phyloP scores from a whole-genome alignment of 1,140 invertebrate genomes.

The Papilio aristodemus region DNA sequence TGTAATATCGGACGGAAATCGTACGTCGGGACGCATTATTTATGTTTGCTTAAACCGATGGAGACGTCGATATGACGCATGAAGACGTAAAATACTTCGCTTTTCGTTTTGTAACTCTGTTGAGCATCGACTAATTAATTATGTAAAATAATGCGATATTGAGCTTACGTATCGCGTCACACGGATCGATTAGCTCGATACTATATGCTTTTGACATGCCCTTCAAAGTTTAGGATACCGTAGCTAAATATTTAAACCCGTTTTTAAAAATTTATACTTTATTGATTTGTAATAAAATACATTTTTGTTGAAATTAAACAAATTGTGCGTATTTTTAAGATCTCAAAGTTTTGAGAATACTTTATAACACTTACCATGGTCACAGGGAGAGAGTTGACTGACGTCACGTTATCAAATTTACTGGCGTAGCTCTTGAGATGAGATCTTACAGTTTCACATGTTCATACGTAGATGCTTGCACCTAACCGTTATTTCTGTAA shows the following conservation, averaged over 20 bases:
- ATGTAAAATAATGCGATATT: conserved; percentile 77
- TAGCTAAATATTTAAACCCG: background rate
- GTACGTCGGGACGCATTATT: conserved; percentile 66
- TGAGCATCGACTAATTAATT: conserved; percentile 68
- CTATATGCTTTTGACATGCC: background rate
- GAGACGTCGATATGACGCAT: conserved; percentile 64
- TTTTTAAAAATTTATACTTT: background rate
- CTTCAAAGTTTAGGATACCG: conserved; percentile 6
- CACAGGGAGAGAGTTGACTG: too few relatives aligned
- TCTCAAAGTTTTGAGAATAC: too few relatives aligned
- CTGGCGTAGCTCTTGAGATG: too few relatives aligned
- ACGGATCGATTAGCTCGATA: conserved; percentile 49
- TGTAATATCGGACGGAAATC: conserved; percentile 60
- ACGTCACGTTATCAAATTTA: too few relatives aligned
- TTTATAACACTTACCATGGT: too few relatives aligned
- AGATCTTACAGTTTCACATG: too few relatives aligned
- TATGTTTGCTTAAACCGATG: conserved; percentile 65
- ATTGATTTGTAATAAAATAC: background rate
- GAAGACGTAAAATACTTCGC: conserved; percentile 60
- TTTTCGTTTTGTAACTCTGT: conserved; percentile 74
- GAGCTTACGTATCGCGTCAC: conserved; percentile 69
- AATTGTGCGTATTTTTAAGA: too few relatives aligned
- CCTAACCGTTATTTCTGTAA: too few relatives aligned
- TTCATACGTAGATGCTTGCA: too few relatives aligned
- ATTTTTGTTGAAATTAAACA: too few relatives aligned